Evolutionary conservation across 2,888 invertebrate species (phyloP), one percentile per base, ranked within the genome.

Genomic region (Cremastinae sp.): DNA sequence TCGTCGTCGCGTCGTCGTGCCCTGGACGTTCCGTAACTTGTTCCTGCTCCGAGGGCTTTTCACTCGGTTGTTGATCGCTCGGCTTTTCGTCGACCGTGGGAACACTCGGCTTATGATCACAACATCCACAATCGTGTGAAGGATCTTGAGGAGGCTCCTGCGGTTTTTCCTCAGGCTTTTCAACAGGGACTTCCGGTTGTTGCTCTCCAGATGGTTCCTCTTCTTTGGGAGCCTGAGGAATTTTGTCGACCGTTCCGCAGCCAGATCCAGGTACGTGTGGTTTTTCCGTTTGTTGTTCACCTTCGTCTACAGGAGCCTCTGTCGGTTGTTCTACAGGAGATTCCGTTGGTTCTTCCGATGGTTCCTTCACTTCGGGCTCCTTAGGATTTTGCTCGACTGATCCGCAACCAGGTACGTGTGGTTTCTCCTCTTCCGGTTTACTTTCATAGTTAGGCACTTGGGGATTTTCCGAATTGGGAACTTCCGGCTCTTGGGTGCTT

Each of bases 311-410:
- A 3, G 28, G 28, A 28, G 5, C 28, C 5, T 28, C 28, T 3
- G 2, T 5, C 28, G 2, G 28, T 28, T 28, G 28, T 5, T 28
- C 28, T 28, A 2, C 28, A 28, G 28, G 28, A 28, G 5, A 2
- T 28, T 28, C 28, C 28, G 28, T 28, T 28, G n/a, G 12, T 9
- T 49, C 10, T 0, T 36, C 20, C 2, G 51, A 36, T 34, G 20
- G 12, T 12, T 16, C n/a, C 34, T 10, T 9, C 4, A n/a, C 18
- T 43, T 41, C 28, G 9, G 53, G 20, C 1, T n/a, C 9, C 16
- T 59, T 38, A 18, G 51, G 1, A 68, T 16, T 14, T 53, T 34
- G 7, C 28, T 64, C 4, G 4, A 49, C 22, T n/a, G n/a, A 16
- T 12, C 34, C 28, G 12, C 14, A 4, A 1, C 12, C 45, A 45